Evolutionary conservation across 2,113 vertebrate species (phyloP).

Genomic region (Cromileptes altivelis): DNA sequence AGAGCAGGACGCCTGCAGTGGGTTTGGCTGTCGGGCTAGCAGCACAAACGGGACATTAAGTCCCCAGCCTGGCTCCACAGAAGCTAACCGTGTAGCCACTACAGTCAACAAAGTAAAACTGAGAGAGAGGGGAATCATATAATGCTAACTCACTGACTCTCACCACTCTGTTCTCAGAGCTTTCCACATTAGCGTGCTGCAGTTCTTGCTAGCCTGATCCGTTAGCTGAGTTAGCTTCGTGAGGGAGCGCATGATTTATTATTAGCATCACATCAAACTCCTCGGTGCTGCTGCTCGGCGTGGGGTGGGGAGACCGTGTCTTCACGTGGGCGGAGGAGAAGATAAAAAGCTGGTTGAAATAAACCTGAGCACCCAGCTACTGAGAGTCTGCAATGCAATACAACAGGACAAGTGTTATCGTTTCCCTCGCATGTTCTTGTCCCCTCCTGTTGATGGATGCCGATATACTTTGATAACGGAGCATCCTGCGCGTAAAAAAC

Average conservation of each 20-base stretch:
- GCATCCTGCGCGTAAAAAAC: slow-evolving; percentile 65
- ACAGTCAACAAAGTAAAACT: slow-evolving; percentile 2
- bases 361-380: not conserved
- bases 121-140: too few species aligned
- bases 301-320: not conserved
- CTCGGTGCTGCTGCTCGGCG: not conserved
- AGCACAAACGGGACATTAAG: slow-evolving; percentile 21
- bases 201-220: slow-evolving; percentile 47
- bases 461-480: slow-evolving; percentile 50
- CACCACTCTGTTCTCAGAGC: not conserved
- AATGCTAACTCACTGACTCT: not conserved
- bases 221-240: slow-evolving; percentile 35
- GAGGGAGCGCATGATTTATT: slow-evolving; percentile 67
- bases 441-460: slow-evolving; percentile 13
- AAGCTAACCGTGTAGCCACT: not conserved
- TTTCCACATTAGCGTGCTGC: slow-evolving; percentile 50
- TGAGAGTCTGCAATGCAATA: not conserved
- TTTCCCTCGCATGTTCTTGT: not conserved
- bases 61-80: not conserved
- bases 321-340: slow-evolving; percentile 53
- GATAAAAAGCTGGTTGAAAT: not conserved
- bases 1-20: slow-evolving; percentile 31
- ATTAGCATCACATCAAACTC: slow-evolving; percentile 35
- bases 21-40: slow-evolving; percentile 32
- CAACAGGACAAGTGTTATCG: not conserved